Conservation (phyloP, 1,140 invertebrate species). For the Drosophila nebulosa region DNA sequence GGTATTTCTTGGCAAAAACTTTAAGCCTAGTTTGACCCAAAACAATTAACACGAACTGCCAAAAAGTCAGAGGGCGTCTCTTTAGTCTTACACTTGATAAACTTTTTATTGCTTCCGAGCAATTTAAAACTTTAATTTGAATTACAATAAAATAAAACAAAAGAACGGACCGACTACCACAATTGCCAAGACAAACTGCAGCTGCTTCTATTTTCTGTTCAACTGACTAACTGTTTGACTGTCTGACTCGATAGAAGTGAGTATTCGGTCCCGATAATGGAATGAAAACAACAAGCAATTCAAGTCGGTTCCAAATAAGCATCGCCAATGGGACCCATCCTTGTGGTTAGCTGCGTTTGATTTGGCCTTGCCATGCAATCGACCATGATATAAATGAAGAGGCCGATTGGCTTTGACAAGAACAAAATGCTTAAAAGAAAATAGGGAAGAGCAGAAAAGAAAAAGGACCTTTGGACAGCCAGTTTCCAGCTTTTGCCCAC, state of each 20-base stretch:
- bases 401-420: constrained; percentile 14
- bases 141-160: constrained; percentile 42
- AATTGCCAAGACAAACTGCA: constrained; percentile 48
- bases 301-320: constrained; percentile 49
- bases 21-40: constrained; percentile 44
- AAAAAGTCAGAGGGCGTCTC: constrained; percentile 54
- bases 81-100: constrained; percentile 63
- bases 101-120: constrained; percentile 78
- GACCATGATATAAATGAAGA: constrained; percentile 70
- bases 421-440: not conserved
- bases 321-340: not conserved
- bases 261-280: constrained; percentile 64
- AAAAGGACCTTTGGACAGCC: not conserved
- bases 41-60: constrained; percentile 69
- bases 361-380: constrained; percentile 60
- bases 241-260: constrained; percentile 5
- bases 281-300: constrained; percentile 64
- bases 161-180: constrained; percentile 3
- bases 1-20: constrained; percentile 21
- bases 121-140: constrained; percentile 70
- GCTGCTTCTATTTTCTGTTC: constrained; percentile 31
- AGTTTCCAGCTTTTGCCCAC: not conserved
- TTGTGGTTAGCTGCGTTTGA: constrained; percentile 52
- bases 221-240: not conserved
- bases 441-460: constrained; percentile 8